A percentile compares a stretch with the other conserved stretches of the same genome.
Conservation (phyloP, 2,888 invertebrate genomes). For the Idaea biselata region DNA sequence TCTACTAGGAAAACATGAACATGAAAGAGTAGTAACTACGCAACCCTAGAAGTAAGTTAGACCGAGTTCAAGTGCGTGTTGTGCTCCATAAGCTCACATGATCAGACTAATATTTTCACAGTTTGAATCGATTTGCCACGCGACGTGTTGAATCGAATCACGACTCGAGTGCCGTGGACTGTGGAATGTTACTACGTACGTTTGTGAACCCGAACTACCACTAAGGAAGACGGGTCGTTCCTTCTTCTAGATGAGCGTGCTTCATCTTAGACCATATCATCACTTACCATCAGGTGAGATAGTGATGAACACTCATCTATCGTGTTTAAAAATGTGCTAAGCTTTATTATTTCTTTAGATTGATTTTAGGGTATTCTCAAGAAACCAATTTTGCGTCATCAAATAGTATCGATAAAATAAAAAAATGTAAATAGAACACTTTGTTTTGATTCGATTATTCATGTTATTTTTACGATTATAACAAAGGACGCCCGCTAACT, state of each 20-base stretch:
- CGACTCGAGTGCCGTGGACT: conserved; percentile 11
- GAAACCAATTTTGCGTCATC: background rate
- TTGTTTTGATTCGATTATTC: background rate
- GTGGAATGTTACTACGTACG: background rate
- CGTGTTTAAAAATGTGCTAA: too few relatives aligned
- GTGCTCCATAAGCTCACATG: conserved; percentile 18
- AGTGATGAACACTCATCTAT: too few relatives aligned
- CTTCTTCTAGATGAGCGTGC: too few relatives aligned
- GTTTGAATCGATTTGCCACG: conserved; percentile 67
- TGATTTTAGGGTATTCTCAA: background rate
- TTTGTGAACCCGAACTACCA: too few relatives aligned
- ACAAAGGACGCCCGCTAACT: background rate
- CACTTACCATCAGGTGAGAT: too few relatives aligned
- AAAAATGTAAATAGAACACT: background rate
- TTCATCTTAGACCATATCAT: too few relatives aligned
- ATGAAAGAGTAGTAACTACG: background rate
- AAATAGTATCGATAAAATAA: background rate
- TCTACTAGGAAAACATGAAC: background rate
- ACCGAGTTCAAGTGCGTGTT: conserved; percentile 36
- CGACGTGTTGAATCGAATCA: conserved; percentile 34
- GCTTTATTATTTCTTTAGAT: too few relatives aligned
- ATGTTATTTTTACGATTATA: background rate
- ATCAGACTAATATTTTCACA: conserved; percentile 69
- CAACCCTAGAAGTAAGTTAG: background rate
- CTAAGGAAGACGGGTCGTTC: too few relatives aligned